phyloP scores from a whole-genome alignment of 37 sponge, comb jelly and placozoan genomes.

The Mnemiopsis leidyi region DNA sequence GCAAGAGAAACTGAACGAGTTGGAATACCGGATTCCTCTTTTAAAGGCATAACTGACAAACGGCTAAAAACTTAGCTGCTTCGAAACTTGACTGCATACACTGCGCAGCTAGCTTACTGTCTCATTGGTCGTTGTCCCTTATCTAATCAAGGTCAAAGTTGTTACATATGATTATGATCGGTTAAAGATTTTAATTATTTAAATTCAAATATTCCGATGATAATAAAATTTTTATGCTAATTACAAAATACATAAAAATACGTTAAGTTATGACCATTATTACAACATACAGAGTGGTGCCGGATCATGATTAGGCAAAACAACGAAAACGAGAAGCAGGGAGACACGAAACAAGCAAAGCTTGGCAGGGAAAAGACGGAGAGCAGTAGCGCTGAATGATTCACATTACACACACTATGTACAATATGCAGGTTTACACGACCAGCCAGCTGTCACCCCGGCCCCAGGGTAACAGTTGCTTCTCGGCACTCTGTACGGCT shows the following conservation, averaged over 20 bases:
- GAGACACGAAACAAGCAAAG: too few species aligned
- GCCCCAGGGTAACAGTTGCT: not conserved
- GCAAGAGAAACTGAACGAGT: slow-evolving; percentile 3
- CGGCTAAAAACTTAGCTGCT: not conserved
- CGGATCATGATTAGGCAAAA: too few species aligned
- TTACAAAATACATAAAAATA: too few species aligned
- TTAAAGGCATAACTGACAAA: not conserved
- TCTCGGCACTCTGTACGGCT: not conserved
- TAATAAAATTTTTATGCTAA: too few species aligned
- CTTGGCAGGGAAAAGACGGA: not conserved
- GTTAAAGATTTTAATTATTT: too few species aligned
- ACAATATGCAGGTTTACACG: not conserved
- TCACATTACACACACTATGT: not conserved
- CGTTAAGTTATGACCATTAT: too few species aligned
- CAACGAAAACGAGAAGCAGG: too few species aligned
- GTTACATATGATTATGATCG: too few species aligned
- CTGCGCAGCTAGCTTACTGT: not conserved
- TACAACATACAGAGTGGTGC: too few species aligned
- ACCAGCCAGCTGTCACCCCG: not conserved
- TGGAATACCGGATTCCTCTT: not conserved
- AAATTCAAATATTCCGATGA: too few species aligned
- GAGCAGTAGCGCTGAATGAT: not conserved
- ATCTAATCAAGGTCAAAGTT: not conserved
- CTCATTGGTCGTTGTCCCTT: not conserved
- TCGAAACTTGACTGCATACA: not conserved